Percentiles rank a stretch among this genome's conserved stretches.
Evolutionary conservation across 2,797 vertebrate genomes (phyloP).

Genomic region (Kryptolebias ocellatus): DNA sequence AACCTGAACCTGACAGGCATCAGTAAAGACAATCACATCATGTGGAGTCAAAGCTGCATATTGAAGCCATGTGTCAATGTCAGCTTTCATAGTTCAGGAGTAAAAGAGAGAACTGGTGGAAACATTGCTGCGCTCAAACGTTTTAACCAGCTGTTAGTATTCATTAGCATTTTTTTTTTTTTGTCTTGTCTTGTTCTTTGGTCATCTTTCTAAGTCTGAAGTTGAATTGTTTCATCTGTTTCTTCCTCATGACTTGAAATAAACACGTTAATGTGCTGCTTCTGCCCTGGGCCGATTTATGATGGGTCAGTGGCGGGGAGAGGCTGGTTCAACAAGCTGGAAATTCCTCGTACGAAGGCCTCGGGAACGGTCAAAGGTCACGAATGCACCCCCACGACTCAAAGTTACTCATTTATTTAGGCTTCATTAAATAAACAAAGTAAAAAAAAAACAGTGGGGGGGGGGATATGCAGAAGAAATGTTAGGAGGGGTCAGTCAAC

Average conservation of each 20-base stretch:
- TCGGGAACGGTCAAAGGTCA: conserved; percentile 60
- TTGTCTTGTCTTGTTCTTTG: neutral
- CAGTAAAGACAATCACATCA: conserved; percentile 61
- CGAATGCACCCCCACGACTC: conserved; percentile 6
- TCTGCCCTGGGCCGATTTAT: conserved; percentile 29
- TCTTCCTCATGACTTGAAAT: conserved; percentile 29
- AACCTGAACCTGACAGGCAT: conserved; percentile 66
- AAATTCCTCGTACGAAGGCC: conserved; percentile 17
- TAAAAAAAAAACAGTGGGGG: neutral
- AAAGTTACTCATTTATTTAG: conserved; percentile 31
- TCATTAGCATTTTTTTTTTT: neutral
- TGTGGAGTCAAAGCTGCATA: conserved; percentile 25
- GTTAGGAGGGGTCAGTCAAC: neutral
- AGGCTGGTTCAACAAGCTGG: conserved; percentile 31
- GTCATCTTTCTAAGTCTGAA: conserved; percentile 13
- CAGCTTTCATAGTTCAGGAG: neutral
- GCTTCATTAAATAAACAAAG: neutral
- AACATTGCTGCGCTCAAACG: too few relatives aligned
- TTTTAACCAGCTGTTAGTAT: neutral
- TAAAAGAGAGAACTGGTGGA: neutral
- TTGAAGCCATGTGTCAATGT: conserved; percentile 33
- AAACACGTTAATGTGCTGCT: conserved; percentile 40
- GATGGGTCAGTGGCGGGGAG: conserved; percentile 42
- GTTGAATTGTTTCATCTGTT: conserved; percentile 2
- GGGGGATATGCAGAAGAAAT: neutral